A percentile compares a stretch with the other conserved stretches of the same genome.
phyloP scores from a whole-genome alignment of 2,888 invertebrate genomes.

The Bedellia somnulentella region DNA sequence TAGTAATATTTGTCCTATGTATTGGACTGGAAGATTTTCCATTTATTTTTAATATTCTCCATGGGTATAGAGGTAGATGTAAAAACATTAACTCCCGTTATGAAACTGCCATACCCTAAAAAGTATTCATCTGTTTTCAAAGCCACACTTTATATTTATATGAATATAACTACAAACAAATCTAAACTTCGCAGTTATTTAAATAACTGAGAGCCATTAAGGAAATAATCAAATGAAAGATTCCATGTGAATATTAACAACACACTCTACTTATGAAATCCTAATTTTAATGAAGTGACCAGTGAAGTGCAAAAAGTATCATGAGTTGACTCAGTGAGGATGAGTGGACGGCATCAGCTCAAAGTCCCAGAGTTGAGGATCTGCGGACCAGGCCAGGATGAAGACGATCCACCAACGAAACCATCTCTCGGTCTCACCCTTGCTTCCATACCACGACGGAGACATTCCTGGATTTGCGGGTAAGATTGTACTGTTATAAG shows the following conservation, averaged over 20 bases:
- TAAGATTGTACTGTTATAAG: slow-evolving; percentile 59
- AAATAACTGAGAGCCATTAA: too few relatives aligned
- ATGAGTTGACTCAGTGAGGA: slow-evolving; percentile 56
- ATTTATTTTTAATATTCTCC: too few relatives aligned
- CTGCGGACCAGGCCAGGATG: slow-evolving; percentile 38
- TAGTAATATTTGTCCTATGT: too few relatives aligned
- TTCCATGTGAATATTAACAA: slow-evolving; percentile 15
- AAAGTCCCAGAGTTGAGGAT: slow-evolving; percentile 71
- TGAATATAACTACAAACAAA: too few relatives aligned
- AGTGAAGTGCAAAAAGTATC: slow-evolving; percentile 5
- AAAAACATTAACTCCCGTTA: too few relatives aligned
- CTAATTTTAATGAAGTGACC: slow-evolving; percentile 2
- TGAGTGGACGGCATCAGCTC: slow-evolving; percentile 58
- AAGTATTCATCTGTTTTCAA: too few relatives aligned
- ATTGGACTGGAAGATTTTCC: too few relatives aligned
- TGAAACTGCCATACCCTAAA: too few relatives aligned
- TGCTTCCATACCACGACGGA: slow-evolving; percentile 60
- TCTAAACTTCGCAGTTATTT: too few relatives aligned
- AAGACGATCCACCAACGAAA: slow-evolving; percentile 40
- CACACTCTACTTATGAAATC: slow-evolving; percentile 18
- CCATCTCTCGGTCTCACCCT: slow-evolving; percentile 48
- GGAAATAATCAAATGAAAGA: too few relatives aligned
- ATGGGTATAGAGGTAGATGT: too few relatives aligned
- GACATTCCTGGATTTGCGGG: slow-evolving; percentile 80
- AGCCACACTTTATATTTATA: too few relatives aligned